These are phyloP conservation scores for Apotomis turbidana DNA, from an alignment of 2,888 invertebrate species.

Conservation along the genomic window DNA sequence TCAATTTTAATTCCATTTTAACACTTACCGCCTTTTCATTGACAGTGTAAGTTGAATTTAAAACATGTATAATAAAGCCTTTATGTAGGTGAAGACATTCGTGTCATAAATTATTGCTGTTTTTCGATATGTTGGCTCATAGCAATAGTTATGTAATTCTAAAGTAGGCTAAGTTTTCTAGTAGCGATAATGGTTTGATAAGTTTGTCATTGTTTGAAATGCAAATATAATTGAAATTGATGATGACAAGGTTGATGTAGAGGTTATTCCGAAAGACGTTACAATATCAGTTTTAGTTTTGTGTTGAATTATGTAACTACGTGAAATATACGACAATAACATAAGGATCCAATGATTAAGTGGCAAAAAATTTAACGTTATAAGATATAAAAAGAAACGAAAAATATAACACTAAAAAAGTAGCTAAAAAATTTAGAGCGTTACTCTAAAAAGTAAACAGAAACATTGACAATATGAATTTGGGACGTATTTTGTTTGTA, in stretches of 20 bases:
- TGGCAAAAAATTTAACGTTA: too few species aligned
- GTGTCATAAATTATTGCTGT: conserved; percentile 8
- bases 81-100: conserved; percentile 12
- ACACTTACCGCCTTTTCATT: background rate
- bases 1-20: conserved; percentile 19
- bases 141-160: background rate
- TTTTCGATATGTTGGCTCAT: conserved; percentile 4
- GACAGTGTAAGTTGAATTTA: conserved; percentile 22
- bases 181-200: background rate
- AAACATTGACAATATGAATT: too few species aligned
- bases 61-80: conserved; percentile 16
- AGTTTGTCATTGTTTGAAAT: conserved; percentile 18
- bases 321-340: too few species aligned
- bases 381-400: too few species aligned
- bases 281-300: too few species aligned
- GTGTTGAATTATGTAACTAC: too few species aligned
- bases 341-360: too few species aligned
- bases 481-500: too few species aligned
- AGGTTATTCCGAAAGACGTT: background rate
- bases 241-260: conserved; percentile 18
- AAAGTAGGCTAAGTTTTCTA: conserved; percentile 20
- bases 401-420: too few species aligned
- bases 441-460: too few species aligned
- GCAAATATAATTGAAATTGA: conserved; percentile 28
- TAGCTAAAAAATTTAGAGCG: too few species aligned